phyloP scores from a whole-genome alignment of 53 echinoderm and acorn worm species.

The Echinarachnius parma region DNA sequence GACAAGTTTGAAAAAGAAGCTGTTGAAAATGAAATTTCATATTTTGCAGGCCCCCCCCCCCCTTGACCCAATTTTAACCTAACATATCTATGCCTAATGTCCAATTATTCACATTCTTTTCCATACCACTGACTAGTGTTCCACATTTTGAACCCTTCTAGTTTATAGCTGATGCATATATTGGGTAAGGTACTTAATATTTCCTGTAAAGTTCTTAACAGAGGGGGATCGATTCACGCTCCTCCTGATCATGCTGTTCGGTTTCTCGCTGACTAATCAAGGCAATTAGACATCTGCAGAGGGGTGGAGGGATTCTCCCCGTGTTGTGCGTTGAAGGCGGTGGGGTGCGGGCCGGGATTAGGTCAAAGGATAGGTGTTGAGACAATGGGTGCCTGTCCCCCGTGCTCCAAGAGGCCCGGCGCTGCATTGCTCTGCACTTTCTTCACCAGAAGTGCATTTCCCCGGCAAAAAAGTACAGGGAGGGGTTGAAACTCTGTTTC shows the following conservation, averaged over 20 bases:
- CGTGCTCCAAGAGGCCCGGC: too few relatives aligned
- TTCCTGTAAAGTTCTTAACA: too few relatives aligned
- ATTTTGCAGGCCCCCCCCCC: too few relatives aligned
- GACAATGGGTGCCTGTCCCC: constrained; percentile 45
- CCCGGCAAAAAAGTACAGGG: constrained; percentile 51
- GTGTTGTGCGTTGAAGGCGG: background rate
- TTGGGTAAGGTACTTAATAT: background rate
- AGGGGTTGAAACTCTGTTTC: constrained; percentile 53
- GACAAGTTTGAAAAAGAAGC: too few relatives aligned
- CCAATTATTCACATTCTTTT: too few relatives aligned
- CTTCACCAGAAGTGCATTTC: constrained; percentile 38
- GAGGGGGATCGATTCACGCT: background rate
- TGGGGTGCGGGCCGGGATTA: constrained; percentile 23
- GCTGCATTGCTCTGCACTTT: too few relatives aligned
- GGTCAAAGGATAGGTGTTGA: constrained; percentile 44
- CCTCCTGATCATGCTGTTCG: constrained; percentile 24
- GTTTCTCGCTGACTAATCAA: constrained; percentile 48
- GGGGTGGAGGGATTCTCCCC: constrained; percentile 27
- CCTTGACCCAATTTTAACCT: too few relatives aligned
- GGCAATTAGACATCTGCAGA: constrained; percentile 49
- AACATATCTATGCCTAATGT: too few relatives aligned
- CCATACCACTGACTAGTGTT: background rate
- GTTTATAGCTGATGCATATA: constrained; percentile 8
- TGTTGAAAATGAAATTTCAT: too few relatives aligned
- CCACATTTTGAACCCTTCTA: background rate